Percentiles rank a stretch among this genome's conserved stretches.
phyloP scores from a whole-genome alignment of 1,140 invertebrate genomes.

The Phymastichus coffea region DNA sequence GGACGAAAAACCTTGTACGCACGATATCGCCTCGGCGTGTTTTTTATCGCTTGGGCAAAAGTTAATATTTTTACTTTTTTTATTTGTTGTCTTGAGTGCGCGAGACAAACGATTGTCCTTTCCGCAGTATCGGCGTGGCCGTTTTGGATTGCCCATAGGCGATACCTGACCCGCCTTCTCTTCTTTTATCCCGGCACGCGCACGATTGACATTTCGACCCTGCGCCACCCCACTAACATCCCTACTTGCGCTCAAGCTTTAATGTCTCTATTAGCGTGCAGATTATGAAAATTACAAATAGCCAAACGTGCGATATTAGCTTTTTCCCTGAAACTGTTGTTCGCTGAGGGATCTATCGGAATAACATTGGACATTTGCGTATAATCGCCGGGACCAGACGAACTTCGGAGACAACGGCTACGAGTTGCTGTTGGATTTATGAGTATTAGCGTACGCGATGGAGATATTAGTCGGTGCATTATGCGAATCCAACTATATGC shows the following conservation, averaged over 20 bases:
- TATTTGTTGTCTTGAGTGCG: no score
- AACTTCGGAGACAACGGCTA: no score
- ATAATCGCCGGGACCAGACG: no score
- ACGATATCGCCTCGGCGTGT: not conserved
- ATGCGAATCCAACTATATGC: not conserved
- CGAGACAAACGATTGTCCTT: no score
- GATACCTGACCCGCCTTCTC: conserved; percentile 29
- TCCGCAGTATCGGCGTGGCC: conserved; percentile 17
- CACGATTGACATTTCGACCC: conserved; percentile 11
- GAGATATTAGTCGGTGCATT: conserved; percentile 2
- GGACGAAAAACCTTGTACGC: not conserved
- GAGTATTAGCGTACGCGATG: no score
- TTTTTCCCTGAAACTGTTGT: no score
- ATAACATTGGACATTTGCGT: no score
- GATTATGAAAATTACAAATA: conserved; percentile 60
- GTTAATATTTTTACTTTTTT: no score
- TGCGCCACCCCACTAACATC: conserved; percentile 51
- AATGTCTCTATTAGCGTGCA: conserved; percentile 52
- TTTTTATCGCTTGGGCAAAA: not conserved
- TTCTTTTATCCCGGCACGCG: no score
- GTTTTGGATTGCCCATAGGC: conserved; percentile 18
- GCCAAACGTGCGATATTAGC: conserved; percentile 34
- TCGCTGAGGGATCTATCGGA: no score
- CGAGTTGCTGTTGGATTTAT: no score
- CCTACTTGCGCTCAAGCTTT: conserved; percentile 52